Percentiles rank a stretch among this genome's conserved stretches.
Conservation (phyloP, 2,113 vertebrate genomes). For the Polyodon spathula region DNA sequence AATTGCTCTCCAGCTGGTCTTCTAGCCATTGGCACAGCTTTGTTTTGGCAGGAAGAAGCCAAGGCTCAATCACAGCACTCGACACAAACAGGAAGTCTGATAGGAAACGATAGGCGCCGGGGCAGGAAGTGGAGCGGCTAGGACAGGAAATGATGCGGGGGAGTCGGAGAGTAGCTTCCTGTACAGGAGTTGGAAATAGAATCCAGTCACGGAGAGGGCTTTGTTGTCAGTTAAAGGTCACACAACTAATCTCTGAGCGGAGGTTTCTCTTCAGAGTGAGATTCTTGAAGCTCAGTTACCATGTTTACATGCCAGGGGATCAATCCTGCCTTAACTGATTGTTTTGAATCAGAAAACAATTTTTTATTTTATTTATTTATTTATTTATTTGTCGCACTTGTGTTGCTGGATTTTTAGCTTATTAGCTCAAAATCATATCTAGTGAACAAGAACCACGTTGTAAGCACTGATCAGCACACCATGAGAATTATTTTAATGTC, state of each 20-base stretch:
- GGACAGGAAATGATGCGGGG: constrained; percentile 41
- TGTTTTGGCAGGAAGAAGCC: constrained; percentile 30
- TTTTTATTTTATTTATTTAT: no score
- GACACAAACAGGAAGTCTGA: constrained; percentile 44
- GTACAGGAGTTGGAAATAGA: constrained; percentile 41
- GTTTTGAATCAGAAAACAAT: no score
- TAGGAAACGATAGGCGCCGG: constrained; percentile 24
- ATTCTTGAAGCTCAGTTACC: no score
- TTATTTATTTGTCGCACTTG: no score
- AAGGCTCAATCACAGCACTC: constrained; percentile 7
- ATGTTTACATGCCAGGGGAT: no score
- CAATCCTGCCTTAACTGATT: no score
- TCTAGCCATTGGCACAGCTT: background rate
- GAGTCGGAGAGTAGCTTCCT: constrained; percentile 40
- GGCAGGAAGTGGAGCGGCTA: constrained; percentile 28
- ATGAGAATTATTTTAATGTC: no score
- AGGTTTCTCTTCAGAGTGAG: background rate
- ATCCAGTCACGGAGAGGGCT: constrained; percentile 11
- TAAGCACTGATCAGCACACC: no score
- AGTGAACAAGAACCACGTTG: no score
- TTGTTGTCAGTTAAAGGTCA: background rate
- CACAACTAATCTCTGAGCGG: background rate
- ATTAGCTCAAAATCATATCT: no score
- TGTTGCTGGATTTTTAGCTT: no score
- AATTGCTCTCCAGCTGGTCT: background rate